A percentile compares a stretch with the other conserved stretches of the same genome.
phyloP scores from a whole-genome alignment of 2,888 invertebrate species.

The Listrodromus nycthemerus region DNA sequence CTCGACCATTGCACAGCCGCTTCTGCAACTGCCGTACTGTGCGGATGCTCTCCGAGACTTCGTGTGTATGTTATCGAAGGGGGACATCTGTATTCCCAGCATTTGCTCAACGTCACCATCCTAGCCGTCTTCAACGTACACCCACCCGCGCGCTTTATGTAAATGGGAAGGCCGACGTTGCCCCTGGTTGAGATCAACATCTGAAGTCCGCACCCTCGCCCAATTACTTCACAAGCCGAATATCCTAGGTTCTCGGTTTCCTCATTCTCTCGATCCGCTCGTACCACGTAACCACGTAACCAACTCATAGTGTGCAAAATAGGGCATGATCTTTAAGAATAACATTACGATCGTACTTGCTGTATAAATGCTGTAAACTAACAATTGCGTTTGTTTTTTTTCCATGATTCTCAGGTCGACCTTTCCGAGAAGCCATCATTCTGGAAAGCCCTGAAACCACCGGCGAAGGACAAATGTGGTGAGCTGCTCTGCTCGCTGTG shows the following conservation, averaged over 20 bases:
- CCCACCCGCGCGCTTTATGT: conserved; percentile 62
- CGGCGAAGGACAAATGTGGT: conserved; percentile 96
- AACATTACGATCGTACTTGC: neutral
- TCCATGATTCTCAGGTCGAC: conserved; percentile 89
- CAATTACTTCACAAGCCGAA: conserved; percentile 76
- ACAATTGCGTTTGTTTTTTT: neutral
- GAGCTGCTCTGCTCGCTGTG: conserved; percentile 96
- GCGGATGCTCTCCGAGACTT: conserved; percentile 10
- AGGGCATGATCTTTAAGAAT: neutral
- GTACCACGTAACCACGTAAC: conserved; percentile 28
- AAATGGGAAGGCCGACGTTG: conserved; percentile 77
- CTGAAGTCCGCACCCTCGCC: conserved; percentile 63
- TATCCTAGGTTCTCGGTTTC: conserved; percentile 69
- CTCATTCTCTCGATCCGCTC: conserved; percentile 19
- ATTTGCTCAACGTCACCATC: conserved; percentile 74
- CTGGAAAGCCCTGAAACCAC: conserved; percentile 96
- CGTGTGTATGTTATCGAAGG: conserved; percentile 7
- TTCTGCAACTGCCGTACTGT: conserved; percentile 31
- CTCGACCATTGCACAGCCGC: conserved; percentile 63
- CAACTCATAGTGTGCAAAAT: conserved; percentile 44
- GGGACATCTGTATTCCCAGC: conserved; percentile 73
- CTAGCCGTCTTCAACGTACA: conserved; percentile 73
- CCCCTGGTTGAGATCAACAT: conserved; percentile 42
- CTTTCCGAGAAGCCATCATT: conserved; percentile 97
- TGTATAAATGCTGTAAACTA: too few species aligned